Conservation (phyloP, 2,113 vertebrate species). For the Callocephalon fimbriatum region DNA sequence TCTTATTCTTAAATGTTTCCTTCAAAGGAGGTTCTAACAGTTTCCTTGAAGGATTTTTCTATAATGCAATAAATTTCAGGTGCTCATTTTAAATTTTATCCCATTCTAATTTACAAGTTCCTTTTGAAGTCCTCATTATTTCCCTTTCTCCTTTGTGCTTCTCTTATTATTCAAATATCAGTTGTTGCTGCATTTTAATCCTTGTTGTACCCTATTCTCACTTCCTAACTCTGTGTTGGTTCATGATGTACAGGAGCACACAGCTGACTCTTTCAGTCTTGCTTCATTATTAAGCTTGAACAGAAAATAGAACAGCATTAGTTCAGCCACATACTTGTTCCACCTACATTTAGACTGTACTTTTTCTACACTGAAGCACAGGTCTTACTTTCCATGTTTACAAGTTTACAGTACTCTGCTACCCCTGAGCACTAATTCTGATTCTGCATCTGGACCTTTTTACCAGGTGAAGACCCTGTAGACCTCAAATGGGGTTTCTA, state of each 20-base stretch:
- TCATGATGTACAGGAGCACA: background rate
- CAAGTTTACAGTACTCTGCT: background rate
- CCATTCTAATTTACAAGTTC: background rate
- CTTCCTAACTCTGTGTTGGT: background rate
- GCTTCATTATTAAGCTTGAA: background rate
- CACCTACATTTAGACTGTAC: background rate
- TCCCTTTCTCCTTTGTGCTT: background rate
- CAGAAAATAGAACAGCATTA: background rate
- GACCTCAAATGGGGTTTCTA: background rate
- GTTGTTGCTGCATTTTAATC: background rate
- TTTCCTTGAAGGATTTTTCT: background rate
- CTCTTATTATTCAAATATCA: background rate
- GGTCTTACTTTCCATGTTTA: background rate
- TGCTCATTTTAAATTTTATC: background rate
- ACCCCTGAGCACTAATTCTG: background rate
- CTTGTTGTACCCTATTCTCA: background rate
- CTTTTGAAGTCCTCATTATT: background rate
- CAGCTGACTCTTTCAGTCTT: background rate
- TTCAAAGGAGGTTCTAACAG: background rate
- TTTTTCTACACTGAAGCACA: background rate
- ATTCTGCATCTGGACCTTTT: background rate
- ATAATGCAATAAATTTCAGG: background rate
- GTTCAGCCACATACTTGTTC: background rate
- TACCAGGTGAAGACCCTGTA: background rate
- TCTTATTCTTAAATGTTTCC: background rate